These are phyloP conservation scores for Metopia argyrocephala DNA, from an alignment of 2,888 invertebrate species.

Conservation along the genomic window DNA sequence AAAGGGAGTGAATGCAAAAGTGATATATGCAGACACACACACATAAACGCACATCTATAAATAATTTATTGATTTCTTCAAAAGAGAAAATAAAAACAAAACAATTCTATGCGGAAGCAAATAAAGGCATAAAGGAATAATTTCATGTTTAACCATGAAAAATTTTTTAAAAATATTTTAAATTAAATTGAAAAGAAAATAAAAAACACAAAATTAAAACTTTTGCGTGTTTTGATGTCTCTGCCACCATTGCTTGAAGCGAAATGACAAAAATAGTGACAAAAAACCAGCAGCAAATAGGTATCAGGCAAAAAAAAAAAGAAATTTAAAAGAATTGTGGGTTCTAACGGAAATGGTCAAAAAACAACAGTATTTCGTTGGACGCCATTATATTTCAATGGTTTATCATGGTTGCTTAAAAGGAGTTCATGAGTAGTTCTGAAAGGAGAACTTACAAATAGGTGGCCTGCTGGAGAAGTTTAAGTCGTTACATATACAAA, in stretches of 20 bases:
- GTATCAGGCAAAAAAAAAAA: slow-evolving; percentile 1
- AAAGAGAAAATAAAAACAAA: background rate
- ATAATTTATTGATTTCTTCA: background rate
- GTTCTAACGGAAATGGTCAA: slow-evolving; percentile 63
- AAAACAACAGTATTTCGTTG: slow-evolving; percentile 43
- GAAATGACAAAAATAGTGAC: slow-evolving; percentile 6
- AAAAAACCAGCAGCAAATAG: background rate
- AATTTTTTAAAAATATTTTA: background rate
- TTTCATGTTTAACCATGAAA: background rate
- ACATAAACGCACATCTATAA: background rate
- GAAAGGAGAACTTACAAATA: background rate
- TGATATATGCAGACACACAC: no score
- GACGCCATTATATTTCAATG: slow-evolving; percentile 56
- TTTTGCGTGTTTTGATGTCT: slow-evolving; percentile 44
- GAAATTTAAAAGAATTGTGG: slow-evolving; percentile 16
- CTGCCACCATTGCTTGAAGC: background rate
- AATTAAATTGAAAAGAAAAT: background rate
- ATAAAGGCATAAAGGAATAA: slow-evolving; percentile 14
- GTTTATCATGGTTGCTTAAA: slow-evolving; percentile 16
- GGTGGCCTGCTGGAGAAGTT: slow-evolving; percentile 38
- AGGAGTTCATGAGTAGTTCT: background rate
- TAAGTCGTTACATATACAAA: no score
- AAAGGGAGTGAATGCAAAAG: no score
- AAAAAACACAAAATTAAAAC: slow-evolving; percentile 12
- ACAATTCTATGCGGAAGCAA: slow-evolving; percentile 37